Evolutionary conservation across 92 coral and sea anemone genomes (phyloP).

Genomic region (Micromussa lordhowensis): DNA sequence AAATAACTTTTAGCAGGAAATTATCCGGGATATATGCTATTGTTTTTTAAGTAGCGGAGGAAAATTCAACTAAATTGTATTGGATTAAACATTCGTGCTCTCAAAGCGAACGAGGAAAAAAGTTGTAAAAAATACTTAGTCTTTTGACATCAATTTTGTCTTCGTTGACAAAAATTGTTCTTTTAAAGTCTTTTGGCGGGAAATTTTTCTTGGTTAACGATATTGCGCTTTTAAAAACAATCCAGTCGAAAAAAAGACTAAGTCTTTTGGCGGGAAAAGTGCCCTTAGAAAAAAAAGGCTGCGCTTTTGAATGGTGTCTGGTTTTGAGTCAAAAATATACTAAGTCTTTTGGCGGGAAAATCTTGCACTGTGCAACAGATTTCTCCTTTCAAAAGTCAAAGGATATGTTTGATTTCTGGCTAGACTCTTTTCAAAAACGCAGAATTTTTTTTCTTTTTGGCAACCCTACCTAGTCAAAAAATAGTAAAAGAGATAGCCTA

Average conservation of each 20-base stretch:
- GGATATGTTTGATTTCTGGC: neutral
- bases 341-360: constrained; percentile 6
- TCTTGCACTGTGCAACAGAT: neutral
- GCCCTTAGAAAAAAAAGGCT: neutral
- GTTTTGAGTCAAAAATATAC: neutral
- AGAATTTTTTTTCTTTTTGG: neutral
- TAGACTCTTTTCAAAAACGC: neutral
- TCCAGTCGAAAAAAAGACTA: neutral
- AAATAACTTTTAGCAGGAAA: neutral
- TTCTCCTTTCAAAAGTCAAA: neutral
- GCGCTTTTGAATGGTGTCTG: neutral
- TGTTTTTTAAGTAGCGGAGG: neutral
- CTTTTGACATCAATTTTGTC: too few species aligned
- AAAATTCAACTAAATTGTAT: neutral
- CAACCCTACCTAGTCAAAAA: neutral
- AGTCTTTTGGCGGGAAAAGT: neutral
- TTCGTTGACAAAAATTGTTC: too few species aligned
- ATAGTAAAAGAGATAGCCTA: neutral
- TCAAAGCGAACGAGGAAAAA: too few species aligned
- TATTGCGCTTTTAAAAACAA: neutral
- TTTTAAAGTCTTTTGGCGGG: constrained; percentile 1
- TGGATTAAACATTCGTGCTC: too few species aligned
- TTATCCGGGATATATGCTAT: too few species aligned
- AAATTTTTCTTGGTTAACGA: neutral
- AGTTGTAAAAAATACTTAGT: too few species aligned